phyloP scores from a whole-genome alignment of 2,797 vertebrate species.

The Oreochromis grahami region DNA sequence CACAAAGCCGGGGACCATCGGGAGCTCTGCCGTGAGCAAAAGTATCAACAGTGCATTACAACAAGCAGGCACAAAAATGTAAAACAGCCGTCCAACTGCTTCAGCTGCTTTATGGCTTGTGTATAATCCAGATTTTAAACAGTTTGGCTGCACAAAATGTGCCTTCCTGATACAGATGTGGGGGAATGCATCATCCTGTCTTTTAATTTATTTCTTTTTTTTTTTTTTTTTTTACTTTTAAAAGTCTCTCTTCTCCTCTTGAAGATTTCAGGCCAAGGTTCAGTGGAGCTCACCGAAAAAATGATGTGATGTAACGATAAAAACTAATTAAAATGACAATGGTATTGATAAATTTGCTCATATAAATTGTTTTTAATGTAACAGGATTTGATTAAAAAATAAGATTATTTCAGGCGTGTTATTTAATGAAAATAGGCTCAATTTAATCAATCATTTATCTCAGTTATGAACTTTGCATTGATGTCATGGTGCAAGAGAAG shows the following conservation, averaged over 20 bases:
- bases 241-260: not conserved
- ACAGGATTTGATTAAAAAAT: not conserved
- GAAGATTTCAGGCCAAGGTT: not conserved
- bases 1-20: not conserved
- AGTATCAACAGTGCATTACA: not conserved
- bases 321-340: not conserved
- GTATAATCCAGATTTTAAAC: conserved; percentile 9
- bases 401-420: rapidly evolving
- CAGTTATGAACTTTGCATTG: not conserved
- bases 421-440: not conserved
- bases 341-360: not conserved
- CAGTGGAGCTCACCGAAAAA: not conserved
- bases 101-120: conserved; percentile 29
- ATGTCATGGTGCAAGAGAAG: not conserved
- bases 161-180: not conserved
- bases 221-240: not conserved
- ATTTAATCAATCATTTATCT: not conserved
- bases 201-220: not conserved
- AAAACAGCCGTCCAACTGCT: not conserved
- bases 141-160: not conserved
- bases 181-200: not conserved
- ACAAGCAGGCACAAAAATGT: not conserved
- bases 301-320: rapidly evolving
- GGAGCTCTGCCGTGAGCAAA: not conserved
- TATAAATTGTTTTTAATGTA: not conserved